Evolutionary conservation across 2,888 invertebrate species (phyloP).

Genomic region (Troides helena): DNA sequence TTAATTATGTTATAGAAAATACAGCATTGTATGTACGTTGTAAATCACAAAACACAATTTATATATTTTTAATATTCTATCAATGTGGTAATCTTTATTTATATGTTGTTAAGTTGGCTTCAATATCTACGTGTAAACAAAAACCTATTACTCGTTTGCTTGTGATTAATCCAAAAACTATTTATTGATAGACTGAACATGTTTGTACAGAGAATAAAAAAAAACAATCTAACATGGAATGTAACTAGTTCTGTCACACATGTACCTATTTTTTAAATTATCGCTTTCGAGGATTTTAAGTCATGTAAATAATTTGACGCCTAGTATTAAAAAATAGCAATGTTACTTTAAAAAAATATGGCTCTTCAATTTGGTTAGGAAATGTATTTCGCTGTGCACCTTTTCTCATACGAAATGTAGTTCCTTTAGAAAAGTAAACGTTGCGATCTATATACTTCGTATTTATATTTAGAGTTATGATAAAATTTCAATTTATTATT

Average conservation of each 20-base stretch:
- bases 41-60: background rate
- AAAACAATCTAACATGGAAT: background rate
- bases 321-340: conserved; percentile 11
- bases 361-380: conserved; percentile 3
- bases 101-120: background rate
- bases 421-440: conserved; percentile 21
- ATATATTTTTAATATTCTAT: background rate
- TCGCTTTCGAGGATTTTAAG: background rate
- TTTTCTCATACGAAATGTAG: conserved; percentile 17
- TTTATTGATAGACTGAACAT: conserved; percentile 22
- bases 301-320: background rate
- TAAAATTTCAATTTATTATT: conserved; percentile 3
- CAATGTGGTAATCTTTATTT: background rate
- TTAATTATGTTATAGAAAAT: background rate
- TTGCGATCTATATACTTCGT: background rate
- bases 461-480: conserved; percentile 4
- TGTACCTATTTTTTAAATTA: conserved; percentile 10
- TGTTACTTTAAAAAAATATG: background rate
- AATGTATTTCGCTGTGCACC: conserved; percentile 4
- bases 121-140: conserved; percentile 2
- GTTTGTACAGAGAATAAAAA: background rate
- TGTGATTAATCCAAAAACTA: conserved; percentile 2
- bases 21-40: background rate
- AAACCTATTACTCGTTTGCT: background rate
- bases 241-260: conserved; percentile 11